Percentiles rank a stretch among this genome's conserved stretches.
Conservation (phyloP, 2,113 vertebrate species). For the Laterallus jamaicensis region DNA sequence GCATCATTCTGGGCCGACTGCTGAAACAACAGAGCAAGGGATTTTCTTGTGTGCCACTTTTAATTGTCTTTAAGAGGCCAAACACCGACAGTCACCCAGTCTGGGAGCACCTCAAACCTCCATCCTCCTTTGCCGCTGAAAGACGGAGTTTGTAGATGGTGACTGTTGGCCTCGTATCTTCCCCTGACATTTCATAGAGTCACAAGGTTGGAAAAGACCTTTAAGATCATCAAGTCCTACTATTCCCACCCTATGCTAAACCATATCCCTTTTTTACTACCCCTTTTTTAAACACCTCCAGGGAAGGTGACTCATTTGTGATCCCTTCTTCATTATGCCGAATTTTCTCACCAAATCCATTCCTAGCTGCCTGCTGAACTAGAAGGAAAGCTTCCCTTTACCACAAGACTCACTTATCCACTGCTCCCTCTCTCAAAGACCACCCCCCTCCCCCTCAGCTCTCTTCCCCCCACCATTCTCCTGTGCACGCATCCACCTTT, state of each 20-base stretch:
- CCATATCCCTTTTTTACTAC: no score
- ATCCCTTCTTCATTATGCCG: background rate
- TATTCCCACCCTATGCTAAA: no score
- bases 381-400: background rate
- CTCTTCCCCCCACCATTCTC: background rate
- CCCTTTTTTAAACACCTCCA: no score
- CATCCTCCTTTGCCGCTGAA: background rate
- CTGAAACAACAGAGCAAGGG: background rate
- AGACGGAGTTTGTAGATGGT: background rate
- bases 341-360: background rate
- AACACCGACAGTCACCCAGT: accelerated
- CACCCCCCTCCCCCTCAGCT: background rate
- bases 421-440: background rate
- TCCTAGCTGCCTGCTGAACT: background rate
- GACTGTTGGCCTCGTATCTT: accelerated
- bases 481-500: accelerated
- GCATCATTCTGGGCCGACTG: background rate
- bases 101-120: background rate
- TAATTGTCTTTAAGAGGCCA: background rate
- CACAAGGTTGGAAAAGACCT: no score
- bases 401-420: background rate
- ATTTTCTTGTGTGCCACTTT: background rate
- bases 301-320: no score
- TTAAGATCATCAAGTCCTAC: no score
- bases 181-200: background rate